A percentile compares a stretch with the other conserved stretches of the same genome.
Conservation (phyloP, 2,113 vertebrate species). For the Urocitellus parryii region DNA sequence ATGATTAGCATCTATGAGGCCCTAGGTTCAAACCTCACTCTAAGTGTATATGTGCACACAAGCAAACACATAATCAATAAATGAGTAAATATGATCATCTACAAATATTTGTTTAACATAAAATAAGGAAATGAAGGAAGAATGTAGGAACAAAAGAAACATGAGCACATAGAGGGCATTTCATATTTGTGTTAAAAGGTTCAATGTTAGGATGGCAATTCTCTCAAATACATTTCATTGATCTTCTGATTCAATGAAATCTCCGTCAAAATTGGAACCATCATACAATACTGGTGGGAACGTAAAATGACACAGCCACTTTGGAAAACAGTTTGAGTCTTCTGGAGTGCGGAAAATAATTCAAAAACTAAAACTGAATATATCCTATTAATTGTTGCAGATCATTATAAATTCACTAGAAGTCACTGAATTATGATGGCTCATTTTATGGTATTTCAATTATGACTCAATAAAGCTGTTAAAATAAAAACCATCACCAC, state of each 20-base stretch:
- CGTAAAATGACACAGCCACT: conserved; percentile 25
- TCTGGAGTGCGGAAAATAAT: background rate
- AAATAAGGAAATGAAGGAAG: background rate
- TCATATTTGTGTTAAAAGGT: background rate
- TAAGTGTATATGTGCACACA: no score
- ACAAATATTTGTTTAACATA: background rate
- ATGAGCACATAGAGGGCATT: background rate
- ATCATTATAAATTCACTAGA: conserved; percentile 40
- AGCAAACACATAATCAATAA: background rate
- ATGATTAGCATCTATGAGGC: background rate
- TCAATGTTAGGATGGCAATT: no score
- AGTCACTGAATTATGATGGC: background rate
- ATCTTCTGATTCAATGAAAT: no score
- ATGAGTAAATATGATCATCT: background rate
- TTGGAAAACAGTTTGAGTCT: background rate
- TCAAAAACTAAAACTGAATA: background rate
- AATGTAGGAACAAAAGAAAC: background rate
- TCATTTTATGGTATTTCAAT: background rate
- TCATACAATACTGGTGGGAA: background rate
- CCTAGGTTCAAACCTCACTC: background rate
- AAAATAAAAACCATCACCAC: conserved; percentile 21
- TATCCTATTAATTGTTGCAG: background rate
- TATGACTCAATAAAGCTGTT: background rate
- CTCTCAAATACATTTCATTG: no score
- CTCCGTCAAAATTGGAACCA: background rate